These are phyloP conservation scores for Phyllotreta striolata DNA, from an alignment of 2,888 invertebrate genomes.

Conservation along the genomic window DNA sequence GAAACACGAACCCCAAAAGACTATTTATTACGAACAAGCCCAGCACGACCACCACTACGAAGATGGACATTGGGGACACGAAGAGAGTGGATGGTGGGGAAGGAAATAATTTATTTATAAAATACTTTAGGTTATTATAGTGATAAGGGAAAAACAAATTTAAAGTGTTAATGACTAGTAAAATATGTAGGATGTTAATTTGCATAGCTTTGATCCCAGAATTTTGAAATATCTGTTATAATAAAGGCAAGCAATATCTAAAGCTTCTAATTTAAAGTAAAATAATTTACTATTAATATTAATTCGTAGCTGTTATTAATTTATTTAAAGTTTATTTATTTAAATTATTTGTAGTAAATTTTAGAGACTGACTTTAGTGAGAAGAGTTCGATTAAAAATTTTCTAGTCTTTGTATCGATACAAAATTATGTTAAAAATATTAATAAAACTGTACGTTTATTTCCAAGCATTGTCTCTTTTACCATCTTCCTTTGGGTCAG, in stretches of 20 bases:
- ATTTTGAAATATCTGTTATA: too few relatives aligned
- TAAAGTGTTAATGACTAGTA: too few relatives aligned
- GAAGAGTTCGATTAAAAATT: not conserved
- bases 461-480: not conserved
- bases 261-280: too few relatives aligned
- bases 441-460: conserved; percentile 6
- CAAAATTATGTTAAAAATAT: conserved; percentile 3
- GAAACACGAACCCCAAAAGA: conserved; percentile 75
- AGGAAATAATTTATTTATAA: conserved; percentile 10
- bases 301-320: too few relatives aligned
- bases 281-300: too few relatives aligned
- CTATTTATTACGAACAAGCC: conserved; percentile 83
- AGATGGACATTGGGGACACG: conserved; percentile 64
- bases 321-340: not conserved
- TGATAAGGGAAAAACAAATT: too few relatives aligned
- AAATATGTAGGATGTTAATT: too few relatives aligned
- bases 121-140: not conserved
- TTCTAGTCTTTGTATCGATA: conserved; percentile 12
- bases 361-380: conserved; percentile 20
- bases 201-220: too few relatives aligned
- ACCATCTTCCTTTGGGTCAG: not conserved
- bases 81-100: conserved; percentile 50
- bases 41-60: conserved; percentile 85
- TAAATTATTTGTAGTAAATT: not conserved
- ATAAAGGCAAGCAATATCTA: too few relatives aligned